Evolutionary conservation across 2,888 invertebrate genomes (phyloP).

Genomic region (Drosophila longiperda): DNA sequence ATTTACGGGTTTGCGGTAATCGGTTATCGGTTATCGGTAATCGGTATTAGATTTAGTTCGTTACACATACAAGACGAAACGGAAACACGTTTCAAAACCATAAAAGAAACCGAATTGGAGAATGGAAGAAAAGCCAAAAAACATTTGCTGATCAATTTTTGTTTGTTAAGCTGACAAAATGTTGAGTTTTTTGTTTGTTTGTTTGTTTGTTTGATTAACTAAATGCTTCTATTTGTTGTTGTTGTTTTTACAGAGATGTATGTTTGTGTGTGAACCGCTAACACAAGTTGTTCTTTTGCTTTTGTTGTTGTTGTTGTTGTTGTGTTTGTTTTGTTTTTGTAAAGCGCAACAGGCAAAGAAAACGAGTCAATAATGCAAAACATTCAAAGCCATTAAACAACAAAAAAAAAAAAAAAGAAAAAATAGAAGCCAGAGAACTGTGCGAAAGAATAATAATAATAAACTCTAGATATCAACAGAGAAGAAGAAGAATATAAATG

Average conservation of each 20-base stretch:
- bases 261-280: slow-evolving; percentile 27
- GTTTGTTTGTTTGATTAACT: slow-evolving; percentile 29
- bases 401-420: slow-evolving; percentile 41
- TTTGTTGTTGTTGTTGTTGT: slow-evolving; percentile 9
- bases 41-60: slow-evolving; percentile 53
- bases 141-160: slow-evolving; percentile 72
- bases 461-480: slow-evolving; percentile 27
- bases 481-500: slow-evolving; percentile 1
- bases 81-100: slow-evolving; percentile 51
- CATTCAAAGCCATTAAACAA: slow-evolving; percentile 59
- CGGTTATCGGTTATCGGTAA: slow-evolving; percentile 27
- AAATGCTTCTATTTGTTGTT: slow-evolving; percentile 28
- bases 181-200: slow-evolving; percentile 31
- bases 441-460: slow-evolving; percentile 35
- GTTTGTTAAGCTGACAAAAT: slow-evolving; percentile 30
- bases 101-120: slow-evolving; percentile 62
- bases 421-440: slow-evolving; percentile 40
- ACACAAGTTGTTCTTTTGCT: slow-evolving; percentile 30
- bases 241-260: slow-evolving; percentile 22
- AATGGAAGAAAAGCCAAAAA: slow-evolving; percentile 75
- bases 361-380: slow-evolving; percentile 47
- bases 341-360: slow-evolving; percentile 63
- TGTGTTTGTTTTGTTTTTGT: slow-evolving; percentile 16
- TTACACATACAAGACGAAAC: slow-evolving; percentile 58
- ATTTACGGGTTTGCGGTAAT: slow-evolving; percentile 28